Percentiles rank a stretch among this genome's conserved stretches.
Conservation (phyloP, 2,797 vertebrate species). For the Sebastes hubbsi region DNA sequence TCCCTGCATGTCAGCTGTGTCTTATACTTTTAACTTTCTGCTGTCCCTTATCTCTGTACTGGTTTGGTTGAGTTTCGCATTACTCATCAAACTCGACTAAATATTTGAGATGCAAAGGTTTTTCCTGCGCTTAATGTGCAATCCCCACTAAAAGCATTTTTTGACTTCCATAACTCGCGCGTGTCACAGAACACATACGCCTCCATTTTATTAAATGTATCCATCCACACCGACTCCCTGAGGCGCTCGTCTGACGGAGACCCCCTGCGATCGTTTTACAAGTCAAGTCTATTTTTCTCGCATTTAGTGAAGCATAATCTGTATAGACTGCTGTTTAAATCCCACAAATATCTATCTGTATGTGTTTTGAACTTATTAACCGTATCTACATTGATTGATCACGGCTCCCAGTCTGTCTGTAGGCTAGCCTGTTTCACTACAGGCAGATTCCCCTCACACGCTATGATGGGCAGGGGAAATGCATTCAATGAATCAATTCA, state of each 20-base stretch:
- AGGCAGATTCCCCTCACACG: no score
- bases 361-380: not conserved
- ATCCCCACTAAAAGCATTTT: not conserved
- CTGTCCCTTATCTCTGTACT: not conserved
- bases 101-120: not conserved
- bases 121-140: not conserved
- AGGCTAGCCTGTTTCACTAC: not conserved
- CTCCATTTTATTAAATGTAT: not conserved
- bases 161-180: no score
- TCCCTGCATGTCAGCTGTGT: not conserved
- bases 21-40: not conserved
- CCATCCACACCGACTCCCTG: not conserved
- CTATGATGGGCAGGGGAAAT: not conserved
- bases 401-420: not conserved
- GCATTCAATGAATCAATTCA: not conserved
- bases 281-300: not conserved
- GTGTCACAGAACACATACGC: no score
- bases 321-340: not conserved
- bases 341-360: not conserved
- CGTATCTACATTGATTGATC: not conserved
- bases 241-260: no score
- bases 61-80: not conserved
- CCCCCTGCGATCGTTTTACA: no score
- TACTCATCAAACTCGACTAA: not conserved
- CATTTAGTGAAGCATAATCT: not conserved